These are phyloP conservation scores for Lasioglossum pauxillum DNA, from an alignment of 2,888 invertebrate genomes.

Conservation along the genomic window DNA sequence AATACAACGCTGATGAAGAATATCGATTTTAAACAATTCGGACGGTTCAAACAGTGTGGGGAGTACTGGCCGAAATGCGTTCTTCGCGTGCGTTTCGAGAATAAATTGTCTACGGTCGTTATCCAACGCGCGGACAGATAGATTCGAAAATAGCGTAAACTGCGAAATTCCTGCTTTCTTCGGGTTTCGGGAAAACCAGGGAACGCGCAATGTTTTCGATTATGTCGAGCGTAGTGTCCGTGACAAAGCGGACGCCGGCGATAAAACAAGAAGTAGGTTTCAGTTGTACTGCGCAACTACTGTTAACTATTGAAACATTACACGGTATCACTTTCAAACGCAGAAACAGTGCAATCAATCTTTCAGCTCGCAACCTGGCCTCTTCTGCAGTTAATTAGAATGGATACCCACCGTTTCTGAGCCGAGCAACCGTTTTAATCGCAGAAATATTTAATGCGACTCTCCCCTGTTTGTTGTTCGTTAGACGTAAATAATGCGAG, in stretches of 20 bases:
- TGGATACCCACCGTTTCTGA: neutral
- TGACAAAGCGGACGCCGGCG: neutral
- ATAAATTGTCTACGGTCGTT: neutral
- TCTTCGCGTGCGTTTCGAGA: neutral
- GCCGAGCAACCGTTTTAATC: neutral
- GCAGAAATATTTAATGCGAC: neutral
- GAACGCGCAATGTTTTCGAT: neutral
- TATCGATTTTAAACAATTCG: constrained; percentile 12
- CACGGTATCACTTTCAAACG: constrained; percentile 18
- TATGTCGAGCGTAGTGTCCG: neutral
- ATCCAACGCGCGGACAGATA: neutral
- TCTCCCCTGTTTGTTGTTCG: neutral
- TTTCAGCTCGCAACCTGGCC: neutral
- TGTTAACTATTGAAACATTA: constrained; percentile 47
- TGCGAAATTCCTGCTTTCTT: neutral
- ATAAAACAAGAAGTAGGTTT: constrained; percentile 38
- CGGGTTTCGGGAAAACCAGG: neutral
- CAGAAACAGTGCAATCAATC: constrained; percentile 24
- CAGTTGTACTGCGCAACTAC: constrained; percentile 49
- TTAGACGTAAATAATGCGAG: neutral
- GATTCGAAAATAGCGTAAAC: neutral
- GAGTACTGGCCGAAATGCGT: neutral
- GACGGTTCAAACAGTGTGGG: neutral
- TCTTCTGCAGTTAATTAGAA: constrained; percentile 30
- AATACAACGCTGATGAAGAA: neutral